Conservation (phyloP, 2,113 vertebrate genomes). For the Oryzias curvinotus region DNA sequence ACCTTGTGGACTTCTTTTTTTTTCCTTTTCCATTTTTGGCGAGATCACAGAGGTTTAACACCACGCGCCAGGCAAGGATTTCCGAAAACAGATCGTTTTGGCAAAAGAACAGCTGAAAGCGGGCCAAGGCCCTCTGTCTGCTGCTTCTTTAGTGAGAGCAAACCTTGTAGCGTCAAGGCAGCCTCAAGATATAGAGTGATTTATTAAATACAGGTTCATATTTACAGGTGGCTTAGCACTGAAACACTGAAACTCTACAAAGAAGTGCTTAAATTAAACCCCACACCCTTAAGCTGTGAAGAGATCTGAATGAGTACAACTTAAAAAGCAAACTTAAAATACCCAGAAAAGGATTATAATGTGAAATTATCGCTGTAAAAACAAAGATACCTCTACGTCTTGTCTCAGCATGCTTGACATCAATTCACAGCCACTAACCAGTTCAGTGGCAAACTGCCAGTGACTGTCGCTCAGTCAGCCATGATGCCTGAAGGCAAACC, state of each 20-base stretch:
- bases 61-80: constrained; percentile 46
- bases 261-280: constrained; percentile 6
- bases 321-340: constrained; percentile 16
- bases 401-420: constrained; percentile 45
- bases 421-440: constrained; percentile 43
- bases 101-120: constrained; percentile 71
- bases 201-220: constrained; percentile 18
- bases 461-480: constrained; percentile 16
- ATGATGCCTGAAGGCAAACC: constrained; percentile 25
- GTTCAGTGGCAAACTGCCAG: constrained; percentile 46
- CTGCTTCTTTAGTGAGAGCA: constrained; percentile 29
- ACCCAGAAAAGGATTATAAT: constrained; percentile 19
- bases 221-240: constrained; percentile 25
- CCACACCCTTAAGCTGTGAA: constrained; percentile 32
- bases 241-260: constrained; percentile 27
- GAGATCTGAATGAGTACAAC: constrained; percentile 22
- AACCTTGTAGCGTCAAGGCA: constrained; percentile 31
- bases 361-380: constrained; percentile 27
- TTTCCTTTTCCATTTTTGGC: constrained; percentile 62
- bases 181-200: constrained; percentile 3
- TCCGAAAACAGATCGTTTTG: constrained; percentile 66
- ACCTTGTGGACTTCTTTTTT: constrained; percentile 52
- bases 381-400: constrained; percentile 49
- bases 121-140: constrained; percentile 63
- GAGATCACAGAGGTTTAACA: constrained; percentile 46